phyloP scores from a whole-genome alignment of 2,888 invertebrate species.

The Eulithis testata region DNA sequence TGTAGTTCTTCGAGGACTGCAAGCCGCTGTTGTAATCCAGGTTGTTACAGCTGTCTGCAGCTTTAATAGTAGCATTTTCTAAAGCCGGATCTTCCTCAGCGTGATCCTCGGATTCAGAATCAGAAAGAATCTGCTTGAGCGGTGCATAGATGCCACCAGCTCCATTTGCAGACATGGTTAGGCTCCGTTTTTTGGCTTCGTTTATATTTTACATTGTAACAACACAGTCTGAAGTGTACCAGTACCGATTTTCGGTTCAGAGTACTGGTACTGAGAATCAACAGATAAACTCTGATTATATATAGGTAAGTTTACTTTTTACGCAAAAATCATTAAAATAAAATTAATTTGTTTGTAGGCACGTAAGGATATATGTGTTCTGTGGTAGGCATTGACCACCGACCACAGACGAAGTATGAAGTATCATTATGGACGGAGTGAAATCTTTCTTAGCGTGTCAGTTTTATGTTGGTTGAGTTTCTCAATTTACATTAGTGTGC shows the following conservation, averaged over 20 bases:
- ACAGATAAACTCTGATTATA: neutral
- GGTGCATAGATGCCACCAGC: constrained; percentile 87
- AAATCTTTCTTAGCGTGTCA: too few species aligned
- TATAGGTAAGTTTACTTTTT: neutral
- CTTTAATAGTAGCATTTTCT: constrained; percentile 68
- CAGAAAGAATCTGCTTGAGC: constrained; percentile 90
- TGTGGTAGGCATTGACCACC: too few species aligned
- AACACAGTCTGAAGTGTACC: constrained; percentile 1
- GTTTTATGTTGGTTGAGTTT: too few species aligned
- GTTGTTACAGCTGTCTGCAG: constrained; percentile 71
- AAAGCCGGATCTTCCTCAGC: constrained; percentile 70
- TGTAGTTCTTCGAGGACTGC: constrained; percentile 75
- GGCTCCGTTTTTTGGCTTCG: neutral
- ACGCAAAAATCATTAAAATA: constrained; percentile 15
- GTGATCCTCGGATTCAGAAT: constrained; percentile 90
- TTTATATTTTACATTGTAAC: constrained; percentile 30
- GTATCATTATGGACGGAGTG: too few species aligned
- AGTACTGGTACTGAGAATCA: neutral
- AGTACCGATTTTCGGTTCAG: too few species aligned
- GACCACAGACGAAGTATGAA: too few species aligned
- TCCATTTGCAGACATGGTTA: constrained; percentile 75
- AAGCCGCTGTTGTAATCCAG: constrained; percentile 77
- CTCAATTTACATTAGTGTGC: too few species aligned
- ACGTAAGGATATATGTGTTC: too few species aligned
- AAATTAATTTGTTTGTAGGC: neutral